Conservation (phyloP, 2,888 invertebrate species). For the Encarsia formosa region DNA sequence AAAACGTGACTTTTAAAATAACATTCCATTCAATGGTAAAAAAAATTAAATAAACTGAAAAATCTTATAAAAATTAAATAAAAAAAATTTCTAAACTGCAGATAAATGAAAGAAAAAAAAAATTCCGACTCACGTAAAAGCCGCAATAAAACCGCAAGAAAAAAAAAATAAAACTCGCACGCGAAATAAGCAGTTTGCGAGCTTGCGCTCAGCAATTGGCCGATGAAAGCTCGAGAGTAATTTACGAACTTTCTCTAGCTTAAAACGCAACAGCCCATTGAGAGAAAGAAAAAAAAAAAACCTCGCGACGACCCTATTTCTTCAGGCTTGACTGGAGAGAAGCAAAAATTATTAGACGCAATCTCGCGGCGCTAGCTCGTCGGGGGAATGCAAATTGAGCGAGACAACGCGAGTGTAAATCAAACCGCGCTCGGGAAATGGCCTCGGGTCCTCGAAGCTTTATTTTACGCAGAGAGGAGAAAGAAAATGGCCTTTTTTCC, state of each 20-base stretch:
- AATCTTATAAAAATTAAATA: no score
- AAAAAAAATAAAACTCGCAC: no score
- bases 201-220: conserved; percentile 19
- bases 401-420: conserved; percentile 21
- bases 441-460: neutral
- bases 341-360: conserved; percentile 21
- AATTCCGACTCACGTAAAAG: no score
- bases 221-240: conserved; percentile 17
- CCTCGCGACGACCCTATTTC: conserved; percentile 2
- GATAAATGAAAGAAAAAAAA: no score
- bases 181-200: no score
- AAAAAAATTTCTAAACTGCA: no score
- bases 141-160: neutral
- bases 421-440: conserved; percentile 21
- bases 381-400: conserved; percentile 21
- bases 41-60: no score
- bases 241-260: conserved; percentile 10
- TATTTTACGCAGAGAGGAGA: neutral
- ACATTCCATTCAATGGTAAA: no score
- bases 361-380: no score
- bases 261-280: conserved; percentile 16
- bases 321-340: no score
- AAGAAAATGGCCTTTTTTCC: neutral
- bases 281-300: conserved; percentile 1
- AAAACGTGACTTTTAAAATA: no score